A percentile compares a stretch with the other conserved stretches of the same genome.
Conservation (phyloP, 2,888 invertebrate genomes). For the Cyclophora punctaria region DNA sequence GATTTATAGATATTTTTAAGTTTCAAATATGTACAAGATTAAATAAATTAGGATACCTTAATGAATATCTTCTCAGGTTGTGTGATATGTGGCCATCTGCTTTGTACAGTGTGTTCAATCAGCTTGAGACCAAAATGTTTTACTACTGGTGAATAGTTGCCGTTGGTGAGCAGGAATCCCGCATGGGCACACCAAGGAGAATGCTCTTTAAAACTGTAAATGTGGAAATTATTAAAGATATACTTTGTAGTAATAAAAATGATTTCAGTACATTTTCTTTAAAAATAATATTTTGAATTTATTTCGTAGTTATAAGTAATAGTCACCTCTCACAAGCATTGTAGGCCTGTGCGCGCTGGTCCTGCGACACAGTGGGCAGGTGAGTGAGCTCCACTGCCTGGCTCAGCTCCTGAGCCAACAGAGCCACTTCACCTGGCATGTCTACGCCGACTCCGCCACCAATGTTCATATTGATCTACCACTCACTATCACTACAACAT, state of each 20-base stretch:
- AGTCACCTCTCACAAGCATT: slow-evolving; percentile 83
- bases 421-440: slow-evolving; percentile 77
- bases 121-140: slow-evolving; percentile 94
- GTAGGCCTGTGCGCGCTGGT: slow-evolving; percentile 86
- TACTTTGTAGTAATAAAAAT: no score
- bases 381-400: slow-evolving; percentile 88
- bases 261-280: no score
- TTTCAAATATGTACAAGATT: background rate
- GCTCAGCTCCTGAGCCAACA: slow-evolving; percentile 85
- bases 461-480: slow-evolving; percentile 41
- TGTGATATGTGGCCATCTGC: slow-evolving; percentile 92
- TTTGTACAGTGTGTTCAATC: slow-evolving; percentile 95
- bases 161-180: slow-evolving; percentile 86
- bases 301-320: background rate
- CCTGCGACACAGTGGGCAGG: slow-evolving; percentile 84
- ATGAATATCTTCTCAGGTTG: slow-evolving; percentile 92
- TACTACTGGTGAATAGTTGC: slow-evolving; percentile 84
- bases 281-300: no score
- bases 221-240: no score
- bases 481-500: no score
- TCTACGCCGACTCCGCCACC: slow-evolving; percentile 37
- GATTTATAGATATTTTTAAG: slow-evolving; percentile 3
- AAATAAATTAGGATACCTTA: slow-evolving; percentile 70
- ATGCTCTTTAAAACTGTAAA: slow-evolving; percentile 82
- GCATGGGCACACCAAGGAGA: slow-evolving; percentile 92